Conservation (phyloP, 2,797 vertebrate genomes). For the Acanthopagrus latus region DNA sequence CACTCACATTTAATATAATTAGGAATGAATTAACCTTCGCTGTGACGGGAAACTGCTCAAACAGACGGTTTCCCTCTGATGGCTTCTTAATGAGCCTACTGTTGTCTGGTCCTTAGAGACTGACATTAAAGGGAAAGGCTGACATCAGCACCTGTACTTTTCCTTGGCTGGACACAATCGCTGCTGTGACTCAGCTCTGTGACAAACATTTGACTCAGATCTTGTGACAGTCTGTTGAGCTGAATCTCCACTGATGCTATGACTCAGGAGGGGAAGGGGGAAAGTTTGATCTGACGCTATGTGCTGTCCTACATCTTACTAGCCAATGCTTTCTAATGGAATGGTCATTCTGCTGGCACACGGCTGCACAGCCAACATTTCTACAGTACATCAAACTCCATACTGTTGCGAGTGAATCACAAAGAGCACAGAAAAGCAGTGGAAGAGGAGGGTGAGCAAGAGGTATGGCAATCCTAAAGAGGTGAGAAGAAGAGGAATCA, state of each 20-base stretch:
- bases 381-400: slow-evolving; percentile 22
- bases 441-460: slow-evolving; percentile 31
- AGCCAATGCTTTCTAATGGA: slow-evolving; percentile 29
- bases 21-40: slow-evolving; percentile 6
- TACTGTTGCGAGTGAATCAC: slow-evolving; percentile 55
- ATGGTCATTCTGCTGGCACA: slow-evolving; percentile 27
- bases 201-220: slow-evolving; percentile 70
- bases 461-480: slow-evolving; percentile 42
- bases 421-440: slow-evolving; percentile 12
- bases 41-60: not conserved
- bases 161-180: slow-evolving; percentile 33
- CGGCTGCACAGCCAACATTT: slow-evolving; percentile 6
- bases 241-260: slow-evolving; percentile 46
- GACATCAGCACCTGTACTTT: slow-evolving; percentile 62
- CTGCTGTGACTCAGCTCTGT: slow-evolving; percentile 64
- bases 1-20: not conserved
- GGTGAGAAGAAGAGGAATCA: slow-evolving; percentile 28
- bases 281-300: slow-evolving; percentile 19
- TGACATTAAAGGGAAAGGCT: slow-evolving; percentile 36
- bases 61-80: slow-evolving; percentile 1
- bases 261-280: slow-evolving; percentile 56
- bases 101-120: not conserved
- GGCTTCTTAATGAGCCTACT: slow-evolving; percentile 27
- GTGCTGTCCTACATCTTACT: slow-evolving; percentile 31
- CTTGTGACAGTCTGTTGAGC: slow-evolving; percentile 55